Evolutionary conservation across 1,140 invertebrate genomes (phyloP).

Genomic region (Ditylenchus dipsaci): DNA sequence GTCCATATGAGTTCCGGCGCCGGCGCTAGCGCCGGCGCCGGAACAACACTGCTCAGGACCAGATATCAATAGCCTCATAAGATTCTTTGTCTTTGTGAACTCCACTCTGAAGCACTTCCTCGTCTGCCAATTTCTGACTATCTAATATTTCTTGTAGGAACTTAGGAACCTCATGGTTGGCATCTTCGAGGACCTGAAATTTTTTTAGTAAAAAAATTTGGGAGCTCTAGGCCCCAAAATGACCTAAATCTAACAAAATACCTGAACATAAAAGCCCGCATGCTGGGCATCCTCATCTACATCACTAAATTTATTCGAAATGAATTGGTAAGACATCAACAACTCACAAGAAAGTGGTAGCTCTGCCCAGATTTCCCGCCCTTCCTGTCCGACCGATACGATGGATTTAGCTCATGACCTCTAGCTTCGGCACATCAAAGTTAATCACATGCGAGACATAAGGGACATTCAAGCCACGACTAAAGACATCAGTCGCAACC

Average conservation of each 20-base stretch:
- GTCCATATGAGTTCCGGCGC: too few species aligned
- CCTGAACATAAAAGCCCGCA: slow-evolving; percentile 9
- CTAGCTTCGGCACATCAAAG: slow-evolving; percentile 97
- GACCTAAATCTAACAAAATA: background rate
- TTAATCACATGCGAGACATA: slow-evolving; percentile 98
- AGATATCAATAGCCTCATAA: too few species aligned
- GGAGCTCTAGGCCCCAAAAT: too few species aligned
- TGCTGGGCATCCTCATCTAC: background rate
- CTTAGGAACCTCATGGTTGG: slow-evolving; percentile 15
- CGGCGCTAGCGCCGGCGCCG: too few species aligned
- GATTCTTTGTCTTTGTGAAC: too few species aligned
- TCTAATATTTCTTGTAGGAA: slow-evolving; percentile 8
- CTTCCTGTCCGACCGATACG: slow-evolving; percentile 88
- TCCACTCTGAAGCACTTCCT: background rate
- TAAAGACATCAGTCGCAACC: slow-evolving; percentile 96
- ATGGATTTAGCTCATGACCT: slow-evolving; percentile 77
- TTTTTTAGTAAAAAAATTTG: too few species aligned
- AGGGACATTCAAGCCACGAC: slow-evolving; percentile 91
- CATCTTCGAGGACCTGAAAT: slow-evolving; percentile 9
- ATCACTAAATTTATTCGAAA: background rate
- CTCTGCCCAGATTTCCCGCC: slow-evolving; percentile 70
- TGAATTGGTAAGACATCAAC: background rate
- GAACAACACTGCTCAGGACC: too few species aligned
- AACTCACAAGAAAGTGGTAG: slow-evolving; percentile 82
- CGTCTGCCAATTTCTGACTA: background rate